Conservation (phyloP, 2,888 invertebrate genomes). For the Campaea margaritaria region DNA sequence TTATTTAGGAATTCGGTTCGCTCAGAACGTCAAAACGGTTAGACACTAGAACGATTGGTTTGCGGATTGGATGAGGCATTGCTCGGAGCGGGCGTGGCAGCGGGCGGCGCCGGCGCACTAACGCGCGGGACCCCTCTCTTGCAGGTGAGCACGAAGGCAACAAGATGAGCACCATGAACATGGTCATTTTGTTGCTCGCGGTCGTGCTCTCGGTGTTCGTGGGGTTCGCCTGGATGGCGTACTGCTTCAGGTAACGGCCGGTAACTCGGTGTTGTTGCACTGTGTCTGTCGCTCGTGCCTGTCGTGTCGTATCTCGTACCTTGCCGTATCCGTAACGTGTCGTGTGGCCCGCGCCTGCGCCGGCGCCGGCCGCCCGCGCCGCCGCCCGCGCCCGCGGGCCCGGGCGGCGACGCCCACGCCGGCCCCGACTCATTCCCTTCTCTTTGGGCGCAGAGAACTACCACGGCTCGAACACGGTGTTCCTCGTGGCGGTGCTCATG, state of each 20-base stretch:
- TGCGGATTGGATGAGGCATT: slow-evolving; percentile 55
- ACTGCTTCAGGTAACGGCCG: slow-evolving; percentile 95
- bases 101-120: slow-evolving; percentile 82
- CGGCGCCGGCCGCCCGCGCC: slow-evolving; percentile 56
- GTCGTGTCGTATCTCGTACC: slow-evolving; percentile 63
- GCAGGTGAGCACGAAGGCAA: slow-evolving; percentile 91
- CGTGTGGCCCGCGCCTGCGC: slow-evolving; percentile 52
- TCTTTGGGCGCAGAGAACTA: slow-evolving; percentile 93
- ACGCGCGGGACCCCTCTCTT: slow-evolving; percentile 83
- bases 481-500: slow-evolving; percentile 99
- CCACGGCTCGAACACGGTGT: slow-evolving; percentile 98
- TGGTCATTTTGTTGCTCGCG: slow-evolving; percentile 97
- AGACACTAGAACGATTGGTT: slow-evolving; percentile 15
- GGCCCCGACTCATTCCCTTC: slow-evolving; percentile 68
- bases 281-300: slow-evolving; percentile 77
- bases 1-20: not conserved
- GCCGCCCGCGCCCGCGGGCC: slow-evolving; percentile 61
- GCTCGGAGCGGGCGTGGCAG: slow-evolving; percentile 68
- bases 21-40: slow-evolving; percentile 1
- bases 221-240: slow-evolving; percentile 97
- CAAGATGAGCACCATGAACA: slow-evolving; percentile 94
- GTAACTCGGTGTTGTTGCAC: slow-evolving; percentile 83
- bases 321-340: slow-evolving; percentile 49
- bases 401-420: slow-evolving; percentile 59
- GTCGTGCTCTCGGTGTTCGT: slow-evolving; percentile 97